phyloP scores from a whole-genome alignment of 2,113 vertebrate genomes.

The Promerops cafer region DNA sequence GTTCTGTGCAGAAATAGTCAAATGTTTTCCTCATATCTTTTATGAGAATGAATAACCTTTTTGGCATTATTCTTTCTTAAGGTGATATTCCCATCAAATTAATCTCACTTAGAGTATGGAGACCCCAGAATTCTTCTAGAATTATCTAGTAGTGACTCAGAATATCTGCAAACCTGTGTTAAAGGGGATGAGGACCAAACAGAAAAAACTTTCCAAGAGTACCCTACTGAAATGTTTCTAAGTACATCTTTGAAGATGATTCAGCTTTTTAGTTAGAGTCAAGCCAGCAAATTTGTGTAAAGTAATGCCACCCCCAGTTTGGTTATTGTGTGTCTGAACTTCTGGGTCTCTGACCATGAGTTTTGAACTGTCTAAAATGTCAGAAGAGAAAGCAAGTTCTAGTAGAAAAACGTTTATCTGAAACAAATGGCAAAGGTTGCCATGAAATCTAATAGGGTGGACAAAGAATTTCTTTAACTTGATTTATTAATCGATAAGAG shows the following conservation, averaged over 20 bases:
- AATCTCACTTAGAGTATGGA: neutral
- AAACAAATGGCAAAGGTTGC: neutral
- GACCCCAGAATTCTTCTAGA: neutral
- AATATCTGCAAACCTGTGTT: neutral
- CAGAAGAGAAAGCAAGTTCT: neutral
- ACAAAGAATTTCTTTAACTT: neutral
- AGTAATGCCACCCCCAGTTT: neutral
- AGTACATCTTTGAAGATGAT: neutral
- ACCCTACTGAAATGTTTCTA: neutral
- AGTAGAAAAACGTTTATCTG: neutral
- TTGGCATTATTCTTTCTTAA: neutral
- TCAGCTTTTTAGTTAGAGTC: neutral
- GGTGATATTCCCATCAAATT: neutral
- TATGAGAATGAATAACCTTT: neutral
- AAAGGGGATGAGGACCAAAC: neutral
- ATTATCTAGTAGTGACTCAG: neutral
- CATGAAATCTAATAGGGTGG: neutral
- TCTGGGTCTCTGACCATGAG: neutral
- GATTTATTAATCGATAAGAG: neutral
- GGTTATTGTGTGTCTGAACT: neutral
- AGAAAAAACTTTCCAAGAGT: neutral
- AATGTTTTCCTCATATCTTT: neutral
- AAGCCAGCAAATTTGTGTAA: neutral
- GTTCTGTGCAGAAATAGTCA: neutral
- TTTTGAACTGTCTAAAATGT: neutral